Percentiles rank a stretch among this genome's conserved stretches.
Evolutionary conservation across 2,888 invertebrate genomes (phyloP).

Genomic region (Pandemis cinnamomeana): DNA sequence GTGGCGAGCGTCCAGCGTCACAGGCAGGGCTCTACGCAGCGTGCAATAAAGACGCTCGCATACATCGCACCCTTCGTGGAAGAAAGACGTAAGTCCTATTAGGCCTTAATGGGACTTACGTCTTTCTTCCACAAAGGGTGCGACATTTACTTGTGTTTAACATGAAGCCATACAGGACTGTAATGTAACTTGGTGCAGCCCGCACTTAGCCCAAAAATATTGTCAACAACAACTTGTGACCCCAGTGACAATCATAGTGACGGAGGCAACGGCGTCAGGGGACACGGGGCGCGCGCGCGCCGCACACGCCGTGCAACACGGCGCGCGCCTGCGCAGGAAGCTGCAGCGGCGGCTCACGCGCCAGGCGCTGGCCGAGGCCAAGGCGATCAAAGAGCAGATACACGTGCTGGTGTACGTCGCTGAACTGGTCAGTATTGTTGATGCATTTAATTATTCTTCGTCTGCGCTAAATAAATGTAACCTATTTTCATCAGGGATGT

Average conservation of each 20-base stretch:
- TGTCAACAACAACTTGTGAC: slow-evolving; percentile 43
- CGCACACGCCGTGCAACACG: slow-evolving; percentile 91
- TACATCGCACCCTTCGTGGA: no score
- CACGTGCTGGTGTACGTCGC: slow-evolving; percentile 90
- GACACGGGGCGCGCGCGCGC: slow-evolving; percentile 83
- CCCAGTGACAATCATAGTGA: slow-evolving; percentile 79
- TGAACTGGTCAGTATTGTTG: slow-evolving; percentile 87
- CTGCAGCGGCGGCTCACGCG: slow-evolving; percentile 90
- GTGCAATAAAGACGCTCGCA: no score
- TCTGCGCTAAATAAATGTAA: no score
- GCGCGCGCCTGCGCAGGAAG: slow-evolving; percentile 90
- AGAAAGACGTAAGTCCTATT: no score
- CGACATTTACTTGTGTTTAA: no score
- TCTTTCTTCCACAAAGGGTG: no score
- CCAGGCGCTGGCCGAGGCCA: slow-evolving; percentile 91
- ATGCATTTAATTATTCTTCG: background rate
- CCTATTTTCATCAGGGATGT: no score
- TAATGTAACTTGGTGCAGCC: no score
- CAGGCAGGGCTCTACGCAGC: no score
- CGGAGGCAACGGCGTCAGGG: slow-evolving; percentile 63
- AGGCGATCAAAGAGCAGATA: slow-evolving; percentile 92
- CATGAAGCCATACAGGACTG: no score
- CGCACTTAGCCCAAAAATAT: background rate
- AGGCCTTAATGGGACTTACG: no score
- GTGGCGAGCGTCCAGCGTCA: no score